phyloP scores from a whole-genome alignment of 1,140 invertebrate genomes.

The Pseudachorutes palmiensis region DNA sequence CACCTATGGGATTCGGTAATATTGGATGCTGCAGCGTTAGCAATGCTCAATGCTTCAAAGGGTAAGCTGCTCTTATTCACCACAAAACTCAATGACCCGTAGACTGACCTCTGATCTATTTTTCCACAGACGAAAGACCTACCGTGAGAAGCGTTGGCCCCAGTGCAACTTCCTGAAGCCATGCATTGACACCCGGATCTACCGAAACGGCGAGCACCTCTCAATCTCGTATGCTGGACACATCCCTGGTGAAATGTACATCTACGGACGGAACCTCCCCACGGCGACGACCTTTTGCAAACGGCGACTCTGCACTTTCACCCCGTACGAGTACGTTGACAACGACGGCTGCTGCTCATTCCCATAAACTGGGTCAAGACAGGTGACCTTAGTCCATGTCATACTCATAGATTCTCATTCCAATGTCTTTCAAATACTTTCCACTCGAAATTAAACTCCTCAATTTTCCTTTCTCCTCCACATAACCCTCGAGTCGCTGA shows the following conservation, averaged over 20 bases:
- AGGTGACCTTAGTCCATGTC: too few species aligned
- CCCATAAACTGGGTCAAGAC: background rate
- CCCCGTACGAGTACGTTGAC: conserved; percentile 28
- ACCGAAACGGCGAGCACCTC: conserved; percentile 23
- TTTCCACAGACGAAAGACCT: conserved; percentile 7
- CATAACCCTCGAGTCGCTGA: too few species aligned
- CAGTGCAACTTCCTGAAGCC: conserved; percentile 28
- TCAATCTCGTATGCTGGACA: conserved; percentile 26
- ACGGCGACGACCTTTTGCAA: conserved; percentile 26
- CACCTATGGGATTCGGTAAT: conserved; percentile 5
- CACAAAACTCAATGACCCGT: background rate
- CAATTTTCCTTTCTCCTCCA: too few species aligned
- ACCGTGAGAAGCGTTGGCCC: conserved; percentile 26
- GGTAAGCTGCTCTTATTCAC: background rate
- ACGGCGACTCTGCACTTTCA: conserved; percentile 17
- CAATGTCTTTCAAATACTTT: too few species aligned
- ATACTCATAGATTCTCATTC: too few species aligned
- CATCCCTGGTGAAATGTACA: conserved; percentile 23
- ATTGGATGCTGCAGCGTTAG: background rate
- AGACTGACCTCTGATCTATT: background rate
- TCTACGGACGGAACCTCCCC: conserved; percentile 25
- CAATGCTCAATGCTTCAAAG: background rate
- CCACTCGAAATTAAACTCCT: too few species aligned
- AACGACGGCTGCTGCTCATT: conserved; percentile 21
- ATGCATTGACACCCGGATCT: conserved; percentile 24